phyloP scores from a whole-genome alignment of 2,888 invertebrate genomes.

The Argyra leucocephala region DNA sequence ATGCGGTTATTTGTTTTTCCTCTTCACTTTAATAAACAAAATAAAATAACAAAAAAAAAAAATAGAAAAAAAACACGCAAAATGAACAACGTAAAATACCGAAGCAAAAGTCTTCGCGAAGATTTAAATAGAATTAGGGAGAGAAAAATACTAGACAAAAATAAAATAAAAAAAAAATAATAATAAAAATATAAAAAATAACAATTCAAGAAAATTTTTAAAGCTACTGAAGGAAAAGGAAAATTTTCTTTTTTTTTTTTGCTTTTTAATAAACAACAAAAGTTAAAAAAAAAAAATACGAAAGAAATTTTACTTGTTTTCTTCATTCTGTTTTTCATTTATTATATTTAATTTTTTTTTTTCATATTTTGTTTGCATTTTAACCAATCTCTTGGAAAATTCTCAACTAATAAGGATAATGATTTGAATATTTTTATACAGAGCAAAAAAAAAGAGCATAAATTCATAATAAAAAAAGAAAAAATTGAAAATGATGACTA shows the following conservation, averaged over 20 bases:
- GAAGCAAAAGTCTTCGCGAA: neutral
- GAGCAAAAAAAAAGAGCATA: neutral
- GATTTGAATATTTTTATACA: neutral
- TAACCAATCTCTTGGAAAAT: constrained; percentile 1
- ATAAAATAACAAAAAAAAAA: neutral
- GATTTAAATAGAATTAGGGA: neutral
- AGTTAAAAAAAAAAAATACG: neutral
- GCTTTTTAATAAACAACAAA: neutral
- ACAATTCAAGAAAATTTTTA: neutral
- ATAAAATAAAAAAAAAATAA: neutral
- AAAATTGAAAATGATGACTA: neutral
- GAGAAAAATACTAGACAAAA: neutral
- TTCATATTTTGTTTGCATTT: neutral
- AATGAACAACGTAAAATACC: no score
- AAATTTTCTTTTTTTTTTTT: neutral
- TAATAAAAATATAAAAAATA: neutral
- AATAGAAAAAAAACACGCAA: no score
- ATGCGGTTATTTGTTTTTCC: neutral
- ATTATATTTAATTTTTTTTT: neutral
- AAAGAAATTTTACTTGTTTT: neutral
- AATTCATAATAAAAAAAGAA: neutral
- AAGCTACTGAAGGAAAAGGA: neutral
- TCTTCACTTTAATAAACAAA: neutral
- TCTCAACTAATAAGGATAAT: neutral
- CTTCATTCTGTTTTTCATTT: neutral